These are phyloP conservation scores for Siderastrea radians DNA, from an alignment of 92 coral and sea anemone species.

Conservation along the genomic window DNA sequence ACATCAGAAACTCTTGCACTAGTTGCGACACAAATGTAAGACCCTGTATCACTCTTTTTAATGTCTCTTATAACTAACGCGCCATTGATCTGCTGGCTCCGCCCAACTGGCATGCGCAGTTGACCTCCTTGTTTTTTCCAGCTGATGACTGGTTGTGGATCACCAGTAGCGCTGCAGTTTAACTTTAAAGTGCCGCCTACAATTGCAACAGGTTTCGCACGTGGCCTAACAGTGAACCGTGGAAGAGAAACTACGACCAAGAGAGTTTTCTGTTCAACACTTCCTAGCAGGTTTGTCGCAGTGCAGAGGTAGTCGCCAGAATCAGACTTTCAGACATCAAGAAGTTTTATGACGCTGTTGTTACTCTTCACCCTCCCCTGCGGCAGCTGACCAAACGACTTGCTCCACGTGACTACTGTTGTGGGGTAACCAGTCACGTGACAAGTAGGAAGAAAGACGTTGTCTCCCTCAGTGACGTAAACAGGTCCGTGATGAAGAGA, in stretches of 20 bases:
- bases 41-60: slow-evolving; percentile 44
- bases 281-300: no score
- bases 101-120: slow-evolving; percentile 39
- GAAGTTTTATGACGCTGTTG: no score
- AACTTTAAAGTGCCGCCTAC: slow-evolving; percentile 49
- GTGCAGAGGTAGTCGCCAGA: no score
- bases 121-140: slow-evolving; percentile 49
- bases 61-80: no score
- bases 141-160: slow-evolving; percentile 33
- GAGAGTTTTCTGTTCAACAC: no score
- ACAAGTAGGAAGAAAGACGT: slow-evolving; percentile 34
- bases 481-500: slow-evolving; percentile 50
- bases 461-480: slow-evolving; percentile 48
- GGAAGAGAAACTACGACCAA: no score
- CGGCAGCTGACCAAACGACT: no score
- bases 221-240: slow-evolving; percentile 58
- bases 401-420: no score
- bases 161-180: slow-evolving; percentile 64
- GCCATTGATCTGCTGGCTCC: neutral
- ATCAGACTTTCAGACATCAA: no score
- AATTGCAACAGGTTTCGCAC: neutral
- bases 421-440: no score
- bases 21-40: slow-evolving; percentile 36
- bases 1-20: slow-evolving; percentile 43
- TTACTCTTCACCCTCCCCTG: no score